Conservation (phyloP, 2,797 vertebrate species). For the Acanthurus leucopareius region DNA sequence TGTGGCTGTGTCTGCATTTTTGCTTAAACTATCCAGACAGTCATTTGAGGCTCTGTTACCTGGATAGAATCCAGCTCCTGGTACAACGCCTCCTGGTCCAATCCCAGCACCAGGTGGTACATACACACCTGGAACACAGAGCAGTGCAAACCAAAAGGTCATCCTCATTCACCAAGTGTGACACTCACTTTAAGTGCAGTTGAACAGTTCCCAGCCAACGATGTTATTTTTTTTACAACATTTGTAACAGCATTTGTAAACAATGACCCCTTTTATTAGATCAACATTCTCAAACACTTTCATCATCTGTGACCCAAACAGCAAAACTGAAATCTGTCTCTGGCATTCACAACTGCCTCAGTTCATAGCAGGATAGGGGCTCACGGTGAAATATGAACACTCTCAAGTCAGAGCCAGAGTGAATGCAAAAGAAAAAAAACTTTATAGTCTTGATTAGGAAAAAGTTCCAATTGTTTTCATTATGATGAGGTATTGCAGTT, state of each 20-base stretch:
- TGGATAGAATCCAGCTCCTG: slow-evolving; percentile 80
- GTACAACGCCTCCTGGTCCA: slow-evolving; percentile 68
- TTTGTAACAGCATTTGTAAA: slow-evolving; percentile 53
- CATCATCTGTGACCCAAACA: slow-evolving; percentile 64
- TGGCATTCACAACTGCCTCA: slow-evolving; percentile 41
- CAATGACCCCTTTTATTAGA: slow-evolving; percentile 63
- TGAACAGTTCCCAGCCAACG: slow-evolving; percentile 13
- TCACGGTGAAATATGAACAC: slow-evolving; percentile 49
- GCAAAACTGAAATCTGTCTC: slow-evolving; percentile 44
- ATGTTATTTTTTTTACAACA: slow-evolving; percentile 6
- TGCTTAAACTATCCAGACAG: slow-evolving; percentile 35
- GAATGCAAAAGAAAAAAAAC: slow-evolving; percentile 2
- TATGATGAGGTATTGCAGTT: slow-evolving; percentile 76
- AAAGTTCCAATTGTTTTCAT: slow-evolving; percentile 66
- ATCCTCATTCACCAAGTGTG: slow-evolving; percentile 8
- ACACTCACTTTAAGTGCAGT: slow-evolving; percentile 4
- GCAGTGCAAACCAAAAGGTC: slow-evolving; percentile 33
- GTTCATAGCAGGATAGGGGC: slow-evolving; percentile 36
- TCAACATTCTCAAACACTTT: slow-evolving; percentile 61
- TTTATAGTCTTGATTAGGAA: slow-evolving; percentile 59
- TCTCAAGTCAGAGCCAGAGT: slow-evolving; percentile 30
- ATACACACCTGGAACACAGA: slow-evolving; percentile 84
- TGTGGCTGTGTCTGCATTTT: slow-evolving; percentile 37
- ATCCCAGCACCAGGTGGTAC: slow-evolving; percentile 79
- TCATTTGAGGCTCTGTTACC: slow-evolving; percentile 73